A percentile compares a stretch with the other conserved stretches of the same genome.
Conservation (phyloP, 2,113 vertebrate species). For the Empidonax traillii region DNA sequence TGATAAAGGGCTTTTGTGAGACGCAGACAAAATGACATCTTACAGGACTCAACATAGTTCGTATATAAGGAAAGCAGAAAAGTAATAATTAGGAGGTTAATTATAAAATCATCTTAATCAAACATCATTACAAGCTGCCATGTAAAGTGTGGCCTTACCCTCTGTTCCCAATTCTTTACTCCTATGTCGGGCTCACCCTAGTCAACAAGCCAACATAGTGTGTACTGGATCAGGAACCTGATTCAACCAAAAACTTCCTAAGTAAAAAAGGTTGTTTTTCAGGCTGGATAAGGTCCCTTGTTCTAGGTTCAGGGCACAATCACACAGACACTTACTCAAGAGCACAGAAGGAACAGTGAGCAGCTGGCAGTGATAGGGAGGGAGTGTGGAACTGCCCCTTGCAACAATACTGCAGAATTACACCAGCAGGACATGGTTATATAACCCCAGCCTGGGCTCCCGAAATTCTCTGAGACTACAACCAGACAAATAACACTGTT, state of each 20-base stretch:
- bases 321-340: background rate
- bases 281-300: background rate
- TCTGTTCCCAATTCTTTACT: background rate
- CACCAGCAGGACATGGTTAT: background rate
- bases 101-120: background rate
- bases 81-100: background rate
- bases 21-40: background rate
- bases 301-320: background rate
- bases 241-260: background rate
- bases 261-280: background rate
- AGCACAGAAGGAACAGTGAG: background rate
- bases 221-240: background rate
- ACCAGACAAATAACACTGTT: background rate
- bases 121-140: background rate
- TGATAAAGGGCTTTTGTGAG: background rate
- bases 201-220: rapidly evolving
- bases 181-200: background rate
- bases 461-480: background rate
- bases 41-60: background rate
- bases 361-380: background rate
- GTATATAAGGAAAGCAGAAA: background rate
- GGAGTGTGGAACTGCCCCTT: background rate
- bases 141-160: background rate
- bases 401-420: background rate
- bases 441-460: background rate